These are phyloP conservation scores for Acropora tenuis DNA, from an alignment of 64 coral and sea anemone species.

Conservation along the genomic window DNA sequence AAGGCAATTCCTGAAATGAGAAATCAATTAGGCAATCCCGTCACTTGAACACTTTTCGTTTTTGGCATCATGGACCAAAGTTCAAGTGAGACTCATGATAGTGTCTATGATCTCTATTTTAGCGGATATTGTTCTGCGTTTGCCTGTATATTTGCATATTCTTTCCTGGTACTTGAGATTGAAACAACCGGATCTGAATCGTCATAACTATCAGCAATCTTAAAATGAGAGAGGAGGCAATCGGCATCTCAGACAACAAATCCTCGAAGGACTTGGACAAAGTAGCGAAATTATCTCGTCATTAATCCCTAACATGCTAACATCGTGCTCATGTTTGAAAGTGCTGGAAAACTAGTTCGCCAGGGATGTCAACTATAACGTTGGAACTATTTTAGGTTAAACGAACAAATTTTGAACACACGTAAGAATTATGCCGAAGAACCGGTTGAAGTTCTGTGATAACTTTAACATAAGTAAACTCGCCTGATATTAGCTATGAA, in stretches of 20 bases:
- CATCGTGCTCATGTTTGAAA: not conserved
- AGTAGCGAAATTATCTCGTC: not conserved
- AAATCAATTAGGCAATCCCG: not conserved
- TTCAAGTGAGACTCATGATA: not conserved
- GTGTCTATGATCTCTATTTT: slow-evolving; percentile 1
- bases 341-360: slow-evolving; percentile 5
- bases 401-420: no score
- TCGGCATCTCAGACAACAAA: not conserved
- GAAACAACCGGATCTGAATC: slow-evolving; percentile 25
- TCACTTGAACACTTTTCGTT: not conserved
- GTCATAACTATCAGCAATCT: not conserved
- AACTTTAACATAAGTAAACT: no score
- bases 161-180: not conserved
- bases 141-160: not conserved
- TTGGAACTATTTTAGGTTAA: no score
- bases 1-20: not conserved
- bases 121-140: not conserved
- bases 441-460: no score
- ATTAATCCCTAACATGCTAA: not conserved
- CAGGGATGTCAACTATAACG: not conserved
- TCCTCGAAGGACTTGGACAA: not conserved
- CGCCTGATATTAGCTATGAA: no score
- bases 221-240: not conserved
- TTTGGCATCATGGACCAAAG: not conserved
- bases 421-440: no score